phyloP scores from a whole-genome alignment of 2,113 vertebrate genomes.

The Haplotaxodon microlepis region DNA sequence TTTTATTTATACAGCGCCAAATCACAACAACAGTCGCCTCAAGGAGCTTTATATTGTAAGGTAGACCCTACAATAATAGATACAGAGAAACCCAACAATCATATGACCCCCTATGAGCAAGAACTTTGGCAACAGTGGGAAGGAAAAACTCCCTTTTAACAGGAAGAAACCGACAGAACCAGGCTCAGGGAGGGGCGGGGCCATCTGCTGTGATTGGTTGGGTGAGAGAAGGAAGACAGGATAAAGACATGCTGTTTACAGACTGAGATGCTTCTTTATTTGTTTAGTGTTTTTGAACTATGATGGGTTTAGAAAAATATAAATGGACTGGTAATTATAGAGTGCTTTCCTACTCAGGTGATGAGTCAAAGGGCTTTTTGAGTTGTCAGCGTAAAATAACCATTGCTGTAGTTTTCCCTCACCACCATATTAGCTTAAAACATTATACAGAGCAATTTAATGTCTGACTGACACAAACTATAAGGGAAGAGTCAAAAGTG shows the following conservation, averaged over 20 bases:
- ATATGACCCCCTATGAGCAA: rapidly evolving
- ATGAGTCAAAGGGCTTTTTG: background rate
- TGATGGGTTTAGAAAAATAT: background rate
- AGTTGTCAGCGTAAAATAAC: background rate
- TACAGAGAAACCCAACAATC: background rate
- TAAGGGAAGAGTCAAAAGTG: background rate
- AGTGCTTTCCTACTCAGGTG: background rate
- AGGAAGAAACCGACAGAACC: background rate
- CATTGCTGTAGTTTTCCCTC: background rate
- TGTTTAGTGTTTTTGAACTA: background rate
- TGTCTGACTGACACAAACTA: background rate
- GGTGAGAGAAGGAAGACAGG: too few species aligned
- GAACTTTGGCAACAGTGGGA: rapidly evolving
- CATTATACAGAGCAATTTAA: background rate
- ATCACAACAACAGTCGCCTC: background rate
- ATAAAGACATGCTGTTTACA: background rate
- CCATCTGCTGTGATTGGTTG: rapidly evolving
- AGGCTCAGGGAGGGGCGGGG: background rate
- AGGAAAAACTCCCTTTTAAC: background rate
- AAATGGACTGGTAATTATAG: background rate
- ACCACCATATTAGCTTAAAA: background rate
- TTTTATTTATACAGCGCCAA: rapidly evolving
- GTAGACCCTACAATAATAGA: rapidly evolving
- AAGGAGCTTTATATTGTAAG: rapidly evolving
- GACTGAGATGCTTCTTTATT: background rate